phyloP scores from a whole-genome alignment of 1,140 invertebrate species.

The Augochlora pura region DNA sequence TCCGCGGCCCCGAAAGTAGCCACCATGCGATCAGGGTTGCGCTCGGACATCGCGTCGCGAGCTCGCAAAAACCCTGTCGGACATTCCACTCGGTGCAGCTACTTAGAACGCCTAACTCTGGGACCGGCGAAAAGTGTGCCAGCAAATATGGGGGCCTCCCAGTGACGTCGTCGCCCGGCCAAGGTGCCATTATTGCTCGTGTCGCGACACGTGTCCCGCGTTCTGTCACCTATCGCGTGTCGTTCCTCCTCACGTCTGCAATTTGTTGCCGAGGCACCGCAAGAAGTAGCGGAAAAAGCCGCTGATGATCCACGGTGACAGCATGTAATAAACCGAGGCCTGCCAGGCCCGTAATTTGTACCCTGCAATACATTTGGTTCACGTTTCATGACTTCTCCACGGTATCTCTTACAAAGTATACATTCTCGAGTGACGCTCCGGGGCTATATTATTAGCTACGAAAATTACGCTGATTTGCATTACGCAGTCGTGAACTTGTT shows the following conservation, averaged over 20 bases:
- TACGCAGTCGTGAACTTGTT: neutral
- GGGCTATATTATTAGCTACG: slow-evolving; percentile 14
- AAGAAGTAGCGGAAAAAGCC: slow-evolving; percentile 17
- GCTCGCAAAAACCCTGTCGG: neutral
- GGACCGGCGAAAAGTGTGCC: slow-evolving; percentile 13
- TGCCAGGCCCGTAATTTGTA: neutral
- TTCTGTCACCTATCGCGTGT: slow-evolving; percentile 20
- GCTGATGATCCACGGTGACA: slow-evolving; percentile 12
- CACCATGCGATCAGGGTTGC: slow-evolving; percentile 2
- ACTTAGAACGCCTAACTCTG: neutral
- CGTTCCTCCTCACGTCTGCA: slow-evolving; percentile 1
- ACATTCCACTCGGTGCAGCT: neutral
- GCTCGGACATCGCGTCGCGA: slow-evolving; percentile 1
- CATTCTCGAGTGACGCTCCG: neutral
- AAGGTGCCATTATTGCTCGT: neutral
- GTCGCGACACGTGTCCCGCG: slow-evolving; percentile 8
- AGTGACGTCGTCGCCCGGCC: neutral
- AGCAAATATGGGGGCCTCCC: slow-evolving; percentile 5
- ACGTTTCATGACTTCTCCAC: neutral
- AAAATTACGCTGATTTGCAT: neutral
- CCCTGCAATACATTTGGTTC: neutral
- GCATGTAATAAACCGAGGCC: slow-evolving; percentile 23
- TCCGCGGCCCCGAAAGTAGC: neutral
- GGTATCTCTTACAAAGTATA: neutral
- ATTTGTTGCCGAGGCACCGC: slow-evolving; percentile 15